These are phyloP conservation scores for Eulithis prunata DNA, from an alignment of 2,888 invertebrate species.

Conservation along the genomic window DNA sequence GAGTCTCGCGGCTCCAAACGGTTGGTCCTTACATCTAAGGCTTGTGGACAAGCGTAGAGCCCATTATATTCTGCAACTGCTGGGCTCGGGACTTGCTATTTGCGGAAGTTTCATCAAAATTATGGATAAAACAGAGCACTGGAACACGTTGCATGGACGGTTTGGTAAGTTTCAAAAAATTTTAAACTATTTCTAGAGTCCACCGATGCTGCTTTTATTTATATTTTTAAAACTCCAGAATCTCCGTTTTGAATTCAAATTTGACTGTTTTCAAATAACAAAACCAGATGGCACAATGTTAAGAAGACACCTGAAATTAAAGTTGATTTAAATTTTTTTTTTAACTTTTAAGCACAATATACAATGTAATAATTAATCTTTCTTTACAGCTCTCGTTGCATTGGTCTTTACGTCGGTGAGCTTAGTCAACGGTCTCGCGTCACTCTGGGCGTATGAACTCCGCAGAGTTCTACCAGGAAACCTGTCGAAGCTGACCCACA, in stretches of 20 bases:
- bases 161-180: conserved; percentile 44
- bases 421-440: conserved; percentile 61
- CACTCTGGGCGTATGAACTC: conserved; percentile 62
- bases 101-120: conserved; percentile 55
- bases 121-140: conserved; percentile 50
- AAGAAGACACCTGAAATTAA: too few relatives aligned
- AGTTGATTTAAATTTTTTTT: too few relatives aligned
- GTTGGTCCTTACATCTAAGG: conserved; percentile 54
- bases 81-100: conserved; percentile 56
- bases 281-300: too few relatives aligned
- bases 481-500: conserved; percentile 61
- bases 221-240: too few relatives aligned
- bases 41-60: conserved; percentile 52
- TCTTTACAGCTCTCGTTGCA: conserved; percentile 61
- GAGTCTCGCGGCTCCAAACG: conserved; percentile 51
- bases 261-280: too few relatives aligned
- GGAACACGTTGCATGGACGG: conserved; percentile 56
- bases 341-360: not conserved
- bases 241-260: too few relatives aligned
- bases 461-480: conserved; percentile 54
- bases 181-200: not conserved
- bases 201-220: too few relatives aligned
- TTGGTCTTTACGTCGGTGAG: conserved; percentile 62
- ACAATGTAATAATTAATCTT: conserved; percentile 3
- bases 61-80: conserved; percentile 58